Evolutionary conservation across 1,140 invertebrate genomes (phyloP), one percentile per base, ranked within the genome.

Genomic region (Hyposmocoma kahamanoa): DNA sequence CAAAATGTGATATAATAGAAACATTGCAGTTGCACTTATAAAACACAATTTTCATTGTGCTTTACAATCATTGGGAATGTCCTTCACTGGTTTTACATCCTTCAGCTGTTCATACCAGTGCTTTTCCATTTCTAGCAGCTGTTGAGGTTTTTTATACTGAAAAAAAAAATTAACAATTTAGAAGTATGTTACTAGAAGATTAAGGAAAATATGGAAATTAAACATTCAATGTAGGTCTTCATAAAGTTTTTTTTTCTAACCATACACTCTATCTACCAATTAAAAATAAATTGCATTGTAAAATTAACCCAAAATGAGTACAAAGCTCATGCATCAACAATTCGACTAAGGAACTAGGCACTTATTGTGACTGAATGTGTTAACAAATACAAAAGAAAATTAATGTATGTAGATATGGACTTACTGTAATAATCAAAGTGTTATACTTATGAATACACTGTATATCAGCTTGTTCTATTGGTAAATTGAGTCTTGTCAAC

Each of bases 341-440:
- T 8, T 8, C 8, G 34, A 36, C 8, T 36, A 10, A 15, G 5
- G 15, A 15, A 15, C 8, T 36, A 36, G 34, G n/a, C 34, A 8
- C 34, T 9, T 10, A n/a, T n/a, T n/a, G n/a, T n/a, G n/a, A n/a
- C n/a, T n/a, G n/a, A n/a, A n/a, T 30, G 22, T 0, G 11, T 41
- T 43, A 34, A 42, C 48, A 48, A 55, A 46, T 38, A 42, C 38
- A 51, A 57, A 46, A 32, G 22, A 54, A 54, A 42, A 55, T 42
- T 53, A 59, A 32, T 39, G n/a, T n/a, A n/a, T n/a, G n/a, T 47
- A 58, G 53, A 22, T 26, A 50, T 19, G 58, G 47, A 83, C 87
- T 87, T 89, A 93, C 92, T 47, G 89, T 90, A 59, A 95, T 92
- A 55, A 94, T 92, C n/a, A 95, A 76, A 3, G 93, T 94, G 61